Evolutionary conservation across 1,140 invertebrate species (phyloP).

Genomic region (Polyergus mexicanus): DNA sequence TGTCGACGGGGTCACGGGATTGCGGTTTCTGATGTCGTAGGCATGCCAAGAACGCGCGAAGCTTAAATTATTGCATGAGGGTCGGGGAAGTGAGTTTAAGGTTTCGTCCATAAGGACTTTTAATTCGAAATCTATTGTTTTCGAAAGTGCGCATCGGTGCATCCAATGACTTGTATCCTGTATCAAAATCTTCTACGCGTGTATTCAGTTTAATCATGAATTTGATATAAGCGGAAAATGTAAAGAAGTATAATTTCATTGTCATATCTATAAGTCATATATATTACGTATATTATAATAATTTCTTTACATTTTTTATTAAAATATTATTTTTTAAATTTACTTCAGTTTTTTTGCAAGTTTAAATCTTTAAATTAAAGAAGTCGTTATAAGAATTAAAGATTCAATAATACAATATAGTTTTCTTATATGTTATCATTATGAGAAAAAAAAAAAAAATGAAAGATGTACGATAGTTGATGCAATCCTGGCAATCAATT

Average conservation of each 20-base stretch:
- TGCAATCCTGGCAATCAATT: neutral
- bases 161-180: constrained; percentile 54
- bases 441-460: neutral
- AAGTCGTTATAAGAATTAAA: neutral
- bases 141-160: constrained; percentile 43
- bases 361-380: neutral
- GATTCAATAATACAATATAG: neutral
- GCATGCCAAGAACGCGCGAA: constrained; percentile 65
- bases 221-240: neutral
- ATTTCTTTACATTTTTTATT: neutral
- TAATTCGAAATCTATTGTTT: constrained; percentile 65
- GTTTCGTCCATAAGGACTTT: constrained; percentile 68
- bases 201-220: constrained; percentile 41
- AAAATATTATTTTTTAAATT: constrained; percentile 19
- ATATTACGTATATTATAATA: neutral
- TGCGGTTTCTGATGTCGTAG: constrained; percentile 68
- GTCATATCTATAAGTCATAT: neutral
- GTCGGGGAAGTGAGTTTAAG: constrained; percentile 68
- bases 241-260: neutral
- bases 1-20: constrained; percentile 62
- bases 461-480: neutral
- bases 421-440: neutral
- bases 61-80: constrained; percentile 73
- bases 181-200: constrained; percentile 21
- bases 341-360: neutral